Base-by-base conservation (phyloP, 23 tunicate species). In the Ascidia mentula region DNA sequence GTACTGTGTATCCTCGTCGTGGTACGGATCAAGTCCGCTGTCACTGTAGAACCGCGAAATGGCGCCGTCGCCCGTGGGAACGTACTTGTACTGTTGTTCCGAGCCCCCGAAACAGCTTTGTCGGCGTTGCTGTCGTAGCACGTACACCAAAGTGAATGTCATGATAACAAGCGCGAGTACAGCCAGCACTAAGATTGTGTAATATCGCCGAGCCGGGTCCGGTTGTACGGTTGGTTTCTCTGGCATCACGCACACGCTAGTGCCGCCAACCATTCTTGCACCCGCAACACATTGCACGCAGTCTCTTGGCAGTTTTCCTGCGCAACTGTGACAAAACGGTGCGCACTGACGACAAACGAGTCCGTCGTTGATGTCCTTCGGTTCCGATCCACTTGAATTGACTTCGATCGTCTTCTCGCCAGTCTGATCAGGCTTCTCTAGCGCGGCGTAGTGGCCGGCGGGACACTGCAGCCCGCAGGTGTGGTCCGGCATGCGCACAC, bases 231-330 rank as follows among this genome's bases (percentile, higher is more conserved):
- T 8, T 17, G 70, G 38, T 8, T 40, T 32, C 2, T 45, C 34
- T 18, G 72, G 69, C 38, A 32, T 31, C 24, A 37, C 32, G 42
- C 37, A 34, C 2, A 20, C 13, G 18, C 33, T 60, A 45, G 26
- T 59, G 7, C 65, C 32, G 32, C 34, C 38, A 8, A 30, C n/a
- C 72, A 34, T 60, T 28, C 6, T 46, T 32, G 87, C 81, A 1
- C 87, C 97, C 31, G 72, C 59, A 0, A 80, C 83, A 35, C 97
- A 91, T 72, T 79, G 83, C 69, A 53, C 77, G 59, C 97, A 91
- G 20, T 91, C 74, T 18, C 7, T 40, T 22, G 73, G 38, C 36
- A 38, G 17, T 33, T 86, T 60, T 9, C 90, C 87, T 6, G 38
- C 30, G 78, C 97, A 91, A 34, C 81, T 77, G 69, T 77, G 72